Evolutionary conservation across 2,888 invertebrate species (phyloP).

Genomic region (Cephalotes varians): DNA sequence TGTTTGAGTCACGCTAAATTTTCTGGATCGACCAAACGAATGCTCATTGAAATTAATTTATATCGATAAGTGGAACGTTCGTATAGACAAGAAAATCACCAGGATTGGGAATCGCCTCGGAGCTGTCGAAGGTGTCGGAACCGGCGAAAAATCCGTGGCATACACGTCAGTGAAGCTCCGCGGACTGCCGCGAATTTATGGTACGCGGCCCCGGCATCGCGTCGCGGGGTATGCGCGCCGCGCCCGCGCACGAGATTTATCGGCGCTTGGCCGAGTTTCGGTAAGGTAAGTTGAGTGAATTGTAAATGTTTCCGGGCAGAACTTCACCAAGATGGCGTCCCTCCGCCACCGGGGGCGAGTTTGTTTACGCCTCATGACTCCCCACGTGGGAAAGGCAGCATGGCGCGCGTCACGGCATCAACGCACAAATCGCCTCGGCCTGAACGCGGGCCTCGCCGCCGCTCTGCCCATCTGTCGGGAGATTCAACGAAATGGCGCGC

Average conservation of each 20-base stretch:
- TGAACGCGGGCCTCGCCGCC: constrained; percentile 42
- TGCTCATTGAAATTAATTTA: background rate
- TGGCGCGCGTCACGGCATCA: constrained; percentile 77
- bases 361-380: constrained; percentile 84
- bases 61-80: background rate
- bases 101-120: constrained; percentile 24
- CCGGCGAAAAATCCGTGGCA: constrained; percentile 68
- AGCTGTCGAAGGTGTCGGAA: constrained; percentile 52
- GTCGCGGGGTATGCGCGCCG: constrained; percentile 52
- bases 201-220: constrained; percentile 51
- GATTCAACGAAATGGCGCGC: constrained; percentile 47
- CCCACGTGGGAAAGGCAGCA: constrained; percentile 83
- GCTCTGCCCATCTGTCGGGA: constrained; percentile 45
- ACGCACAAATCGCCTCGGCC: constrained; percentile 69
- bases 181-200: constrained; percentile 71
- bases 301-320: constrained; percentile 79
- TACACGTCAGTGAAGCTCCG: constrained; percentile 69
- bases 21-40: background rate
- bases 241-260: constrained; percentile 75
- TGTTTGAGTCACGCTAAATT: background rate
- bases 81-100: background rate
- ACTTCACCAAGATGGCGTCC: constrained; percentile 78
- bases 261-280: constrained; percentile 75
- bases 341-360: constrained; percentile 74
- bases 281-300: constrained; percentile 79